Evolutionary conservation across 2,797 vertebrate genomes (phyloP).

Genomic region (Amniataba percoides): DNA sequence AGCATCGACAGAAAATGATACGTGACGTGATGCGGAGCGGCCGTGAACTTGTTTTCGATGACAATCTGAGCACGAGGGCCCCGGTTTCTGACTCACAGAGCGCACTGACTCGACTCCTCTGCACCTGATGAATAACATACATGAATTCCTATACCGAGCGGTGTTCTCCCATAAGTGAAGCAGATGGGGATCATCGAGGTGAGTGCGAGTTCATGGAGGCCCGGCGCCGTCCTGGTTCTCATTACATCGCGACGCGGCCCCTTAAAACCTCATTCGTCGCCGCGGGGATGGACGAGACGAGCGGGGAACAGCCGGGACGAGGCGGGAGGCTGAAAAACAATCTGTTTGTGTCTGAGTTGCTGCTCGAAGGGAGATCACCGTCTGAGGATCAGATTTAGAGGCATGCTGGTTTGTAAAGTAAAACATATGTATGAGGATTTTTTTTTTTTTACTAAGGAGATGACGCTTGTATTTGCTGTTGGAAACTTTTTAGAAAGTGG

Average conservation of each 20-base stretch:
- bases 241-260: constrained; percentile 57
- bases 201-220: constrained; percentile 36
- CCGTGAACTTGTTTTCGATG: background rate
- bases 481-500: constrained; percentile 9
- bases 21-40: background rate
- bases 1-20: background rate
- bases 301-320: background rate
- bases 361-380: constrained; percentile 25
- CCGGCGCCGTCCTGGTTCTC: constrained; percentile 52
- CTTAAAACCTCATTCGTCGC: constrained; percentile 50
- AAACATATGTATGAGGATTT: constrained; percentile 16
- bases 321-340: constrained; percentile 53
- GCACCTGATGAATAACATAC: constrained; percentile 19
- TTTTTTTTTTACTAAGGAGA: background rate
- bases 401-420: constrained; percentile 21
- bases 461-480: background rate
- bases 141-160: background rate
- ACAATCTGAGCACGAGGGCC: background rate
- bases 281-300: constrained; percentile 34
- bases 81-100: background rate
- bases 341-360: constrained; percentile 47
- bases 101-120: background rate
- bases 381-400: constrained; percentile 29
- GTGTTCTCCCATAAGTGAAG: constrained; percentile 8
- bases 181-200: constrained; percentile 33